A percentile compares a stretch with the other conserved stretches of the same genome.
Evolutionary conservation across 1,140 invertebrate genomes (phyloP).

Genomic region (Euwallacea fornicatus): DNA sequence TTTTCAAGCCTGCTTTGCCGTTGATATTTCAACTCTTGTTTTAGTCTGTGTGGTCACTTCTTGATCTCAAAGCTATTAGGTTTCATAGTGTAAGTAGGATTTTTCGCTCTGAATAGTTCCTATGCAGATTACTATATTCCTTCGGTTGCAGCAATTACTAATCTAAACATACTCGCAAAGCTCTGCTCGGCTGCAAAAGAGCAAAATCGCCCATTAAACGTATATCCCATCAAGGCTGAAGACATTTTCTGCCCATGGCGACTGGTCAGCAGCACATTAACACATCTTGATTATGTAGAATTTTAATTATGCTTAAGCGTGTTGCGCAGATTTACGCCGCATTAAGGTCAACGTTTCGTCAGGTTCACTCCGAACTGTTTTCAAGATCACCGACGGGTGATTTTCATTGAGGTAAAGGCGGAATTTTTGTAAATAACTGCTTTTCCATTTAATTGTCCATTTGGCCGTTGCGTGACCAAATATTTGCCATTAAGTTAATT

Average conservation of each 20-base stretch:
- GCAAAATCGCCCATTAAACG: conserved; percentile 6
- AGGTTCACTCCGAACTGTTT: too few relatives aligned
- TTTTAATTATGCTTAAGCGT: conserved; percentile 24
- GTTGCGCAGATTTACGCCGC: conserved; percentile 7
- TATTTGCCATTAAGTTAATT: conserved; percentile 28
- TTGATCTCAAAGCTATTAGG: too few relatives aligned
- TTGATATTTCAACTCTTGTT: too few relatives aligned
- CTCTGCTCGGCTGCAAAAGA: neutral
- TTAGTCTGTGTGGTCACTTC: too few relatives aligned
- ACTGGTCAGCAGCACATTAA: conserved; percentile 25
- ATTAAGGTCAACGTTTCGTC: conserved; percentile 12
- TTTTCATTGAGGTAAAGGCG: neutral
- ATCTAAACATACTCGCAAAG: too few relatives aligned
- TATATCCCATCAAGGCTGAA: conserved; percentile 21
- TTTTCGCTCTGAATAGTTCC: too few relatives aligned
- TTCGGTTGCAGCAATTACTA: too few relatives aligned
- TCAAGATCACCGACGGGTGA: neutral
- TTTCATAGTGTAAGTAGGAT: too few relatives aligned
- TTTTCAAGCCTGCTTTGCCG: neutral
- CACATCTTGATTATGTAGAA: conserved; percentile 30
- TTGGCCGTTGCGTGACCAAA: conserved; percentile 14
- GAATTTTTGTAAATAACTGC: conserved; percentile 8
- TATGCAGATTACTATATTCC: too few relatives aligned
- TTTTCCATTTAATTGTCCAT: conserved; percentile 25
- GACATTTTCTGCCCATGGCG: conserved; percentile 25